Conservation (phyloP, 2,797 vertebrate genomes). For the Otolemur crassicaudatus region DNA sequence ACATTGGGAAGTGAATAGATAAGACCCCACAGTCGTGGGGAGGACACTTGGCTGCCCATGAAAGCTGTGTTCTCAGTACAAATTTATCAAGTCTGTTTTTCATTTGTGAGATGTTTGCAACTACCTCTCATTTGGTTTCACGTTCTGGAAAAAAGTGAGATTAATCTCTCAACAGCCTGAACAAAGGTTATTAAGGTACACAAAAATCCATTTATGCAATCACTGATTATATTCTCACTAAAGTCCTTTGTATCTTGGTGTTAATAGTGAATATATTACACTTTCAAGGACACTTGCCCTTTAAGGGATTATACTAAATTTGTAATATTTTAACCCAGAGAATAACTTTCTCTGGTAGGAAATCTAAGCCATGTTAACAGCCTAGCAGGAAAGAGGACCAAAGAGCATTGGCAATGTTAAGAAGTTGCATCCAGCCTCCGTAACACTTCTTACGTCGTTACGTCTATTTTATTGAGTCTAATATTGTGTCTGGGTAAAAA, state of each 20-base stretch:
- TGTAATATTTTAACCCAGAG: conserved; percentile 36
- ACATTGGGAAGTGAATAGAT: not conserved
- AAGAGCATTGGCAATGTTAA: not conserved
- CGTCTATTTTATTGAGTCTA: not conserved
- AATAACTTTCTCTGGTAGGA: conserved; percentile 6
- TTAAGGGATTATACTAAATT: not conserved
- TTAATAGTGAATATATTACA: not conserved
- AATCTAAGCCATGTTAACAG: not conserved
- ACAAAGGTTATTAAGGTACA: not conserved
- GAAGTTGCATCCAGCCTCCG: not conserved
- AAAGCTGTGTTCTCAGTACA: not conserved
- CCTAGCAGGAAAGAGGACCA: not conserved
- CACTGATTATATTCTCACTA: not conserved
- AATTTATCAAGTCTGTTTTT: not conserved
- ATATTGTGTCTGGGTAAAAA: not conserved
- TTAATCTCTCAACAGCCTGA: not conserved
- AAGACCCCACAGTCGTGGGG: not conserved
- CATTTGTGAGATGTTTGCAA: not conserved
- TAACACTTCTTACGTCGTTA: not conserved
- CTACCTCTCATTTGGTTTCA: not conserved
- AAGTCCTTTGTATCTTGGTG: not conserved
- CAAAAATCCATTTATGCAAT: not conserved
- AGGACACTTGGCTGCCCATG: not conserved
- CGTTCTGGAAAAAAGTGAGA: not conserved
- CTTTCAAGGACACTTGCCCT: not conserved